Base-by-base conservation (phyloP, 1,140 invertebrate species). In the Micrasema longulum region DNA sequence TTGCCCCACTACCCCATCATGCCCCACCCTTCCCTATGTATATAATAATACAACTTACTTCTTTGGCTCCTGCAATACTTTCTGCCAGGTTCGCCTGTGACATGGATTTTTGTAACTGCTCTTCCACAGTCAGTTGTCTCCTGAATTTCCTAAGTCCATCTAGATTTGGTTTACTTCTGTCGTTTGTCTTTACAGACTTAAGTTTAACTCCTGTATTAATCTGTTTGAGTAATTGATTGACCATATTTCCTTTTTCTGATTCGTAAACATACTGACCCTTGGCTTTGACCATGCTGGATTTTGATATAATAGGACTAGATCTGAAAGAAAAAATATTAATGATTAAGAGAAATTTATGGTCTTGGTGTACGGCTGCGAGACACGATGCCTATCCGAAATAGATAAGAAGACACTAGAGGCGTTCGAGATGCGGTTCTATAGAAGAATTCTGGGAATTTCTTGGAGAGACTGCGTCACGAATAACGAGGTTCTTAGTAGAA, bases 251-350 rank as follows among this genome's bases (percentile, higher is more conserved):
- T 80, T 93, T 93, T 81, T 96, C 94, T 11, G 93, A 95, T 78
- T 95, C 93, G 82, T 94, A 96, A 50, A 96, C 89, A 80, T 95
- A 96, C 85, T 96, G 90, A 64, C 87, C 87, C 76, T 91, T 91
- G 62, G 88, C 88, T 78, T 89, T 88, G 18, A 91, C 90, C 73
- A 92, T 84, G 10, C 89, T 81, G 72, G 86, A 82, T 79, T 80
- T 82, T 45, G 86, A 87, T 47, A 89, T 84, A 31, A 89, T 87
- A 23, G 89, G 89, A 75, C 83, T 86, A 75, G 87, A 89, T 79
- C 87, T 88, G 64, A 12, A 70, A 63, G 0, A 36, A 48, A 14
- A 48, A 20, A 4, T 1, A 2, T 48, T 12, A 1, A 20, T 48
- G 9, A 31, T 7, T 31, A 31, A 31, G 7, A 31, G 7, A 4